Evolutionary conservation across 2,797 vertebrate species (phyloP), one percentile per base, ranked within the genome.

Genomic region (Synaphobranchus kaupii): DNA sequence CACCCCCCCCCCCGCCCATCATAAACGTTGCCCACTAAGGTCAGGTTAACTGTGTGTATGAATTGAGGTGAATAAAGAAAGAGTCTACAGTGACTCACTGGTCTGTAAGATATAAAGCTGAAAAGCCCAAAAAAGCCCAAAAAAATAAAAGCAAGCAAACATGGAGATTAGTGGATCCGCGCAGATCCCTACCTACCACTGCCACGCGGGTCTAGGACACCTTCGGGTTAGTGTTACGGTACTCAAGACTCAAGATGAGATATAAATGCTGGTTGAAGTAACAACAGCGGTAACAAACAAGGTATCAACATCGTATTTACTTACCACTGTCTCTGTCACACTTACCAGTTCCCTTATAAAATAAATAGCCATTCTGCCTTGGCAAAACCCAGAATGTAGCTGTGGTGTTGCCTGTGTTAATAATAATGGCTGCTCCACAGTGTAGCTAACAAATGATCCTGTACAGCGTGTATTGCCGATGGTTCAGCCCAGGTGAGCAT

Each of bases 401-500:
- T 0, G 15, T 56, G 82, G 71, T 63, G 34, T 60, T 39, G 60
- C 22, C 20, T 25, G 48, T 66, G 9, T 83, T 56, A 83, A 20
- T 63, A 90, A 91, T 85, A 87, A 54, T 0, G 39, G 78, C 25
- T 34, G 47, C 86, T 48, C 34, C 48, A 86, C 85, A 12, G 56
- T 76, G 52, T 9, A 68, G 85, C 86, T 84, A 89, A 86, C 89
- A 86, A 89, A 89, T 78, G 60, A 78, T 52, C 58, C 81, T 52
- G 85, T 88, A 86, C 87, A 54, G 34, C 47, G 47, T 54, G 39
- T 8, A 78, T 84, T n/a, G n/a, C 85, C 73, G 34, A 13, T 50
- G 6, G 87, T 81, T 88, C 66, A 87, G 84, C 60, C 86, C 83
- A 86, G 91, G 86, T 90, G 48, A 88, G 84, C 71, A 13, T 47